phyloP scores from a whole-genome alignment of 2,797 vertebrate genomes.

The Chiroxiphia lanceolata region DNA sequence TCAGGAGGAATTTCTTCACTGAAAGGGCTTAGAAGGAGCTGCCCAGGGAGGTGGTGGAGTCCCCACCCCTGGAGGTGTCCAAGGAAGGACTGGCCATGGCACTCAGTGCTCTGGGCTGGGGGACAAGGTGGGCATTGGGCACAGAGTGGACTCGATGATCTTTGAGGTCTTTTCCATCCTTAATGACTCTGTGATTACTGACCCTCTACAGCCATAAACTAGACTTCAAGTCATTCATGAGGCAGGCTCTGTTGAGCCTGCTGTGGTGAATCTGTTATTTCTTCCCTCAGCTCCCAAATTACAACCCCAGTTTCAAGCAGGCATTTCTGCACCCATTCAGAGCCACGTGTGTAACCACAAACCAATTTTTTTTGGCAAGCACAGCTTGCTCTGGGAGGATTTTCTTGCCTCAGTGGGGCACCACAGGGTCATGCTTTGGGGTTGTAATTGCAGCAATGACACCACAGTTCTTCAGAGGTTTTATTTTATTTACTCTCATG shows the following conservation, averaged over 20 bases:
- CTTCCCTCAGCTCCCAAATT: not conserved
- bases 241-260: not conserved
- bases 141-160: accelerated
- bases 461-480: not conserved
- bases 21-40: not conserved
- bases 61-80: accelerated
- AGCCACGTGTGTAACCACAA: not conserved
- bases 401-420: not conserved
- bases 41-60: not conserved
- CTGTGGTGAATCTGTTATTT: not conserved
- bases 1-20: accelerated
- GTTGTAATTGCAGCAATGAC: not conserved
- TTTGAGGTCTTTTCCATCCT: not conserved
- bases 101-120: not conserved
- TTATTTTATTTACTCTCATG: not conserved
- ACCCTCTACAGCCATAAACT: not conserved
- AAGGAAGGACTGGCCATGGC: accelerated
- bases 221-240: not conserved
- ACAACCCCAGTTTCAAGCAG: not conserved
- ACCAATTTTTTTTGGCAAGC: not conserved
- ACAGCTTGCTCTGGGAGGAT: not conserved
- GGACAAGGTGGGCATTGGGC: accelerated
- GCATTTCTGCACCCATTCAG: not conserved
- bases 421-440: not conserved
- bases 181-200: not conserved